phyloP scores from a whole-genome alignment of 1,140 invertebrate genomes.

The Drosophila nigrodunni region DNA sequence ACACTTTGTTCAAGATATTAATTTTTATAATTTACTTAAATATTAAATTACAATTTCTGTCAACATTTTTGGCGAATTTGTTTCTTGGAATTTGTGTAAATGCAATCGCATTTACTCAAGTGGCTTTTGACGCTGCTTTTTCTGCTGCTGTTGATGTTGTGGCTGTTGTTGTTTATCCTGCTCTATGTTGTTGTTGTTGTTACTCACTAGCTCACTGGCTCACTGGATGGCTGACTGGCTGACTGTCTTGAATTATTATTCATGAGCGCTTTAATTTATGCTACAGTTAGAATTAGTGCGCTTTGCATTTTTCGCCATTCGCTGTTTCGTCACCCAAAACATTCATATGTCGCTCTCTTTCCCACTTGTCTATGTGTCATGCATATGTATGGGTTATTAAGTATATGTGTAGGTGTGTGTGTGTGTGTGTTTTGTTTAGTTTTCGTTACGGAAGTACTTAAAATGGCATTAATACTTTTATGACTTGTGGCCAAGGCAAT shows the following conservation, averaged over 20 bases:
- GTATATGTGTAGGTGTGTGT: not conserved
- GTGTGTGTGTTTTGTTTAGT: slow-evolving; percentile 56
- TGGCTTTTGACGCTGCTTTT: slow-evolving; percentile 41
- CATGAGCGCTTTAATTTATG: slow-evolving; percentile 81
- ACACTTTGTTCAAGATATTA: not conserved
- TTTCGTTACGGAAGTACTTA: slow-evolving; percentile 78
- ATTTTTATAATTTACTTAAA: not conserved
- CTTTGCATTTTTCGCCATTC: slow-evolving; percentile 73
- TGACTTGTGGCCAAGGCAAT: slow-evolving; percentile 77
- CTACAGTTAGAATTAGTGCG: slow-evolving; percentile 80
- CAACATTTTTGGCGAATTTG: not conserved
- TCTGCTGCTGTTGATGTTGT: slow-evolving; percentile 33
- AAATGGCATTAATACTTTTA: slow-evolving; percentile 80
- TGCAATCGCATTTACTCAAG: slow-evolving; percentile 43
- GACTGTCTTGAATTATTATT: slow-evolving; percentile 80
- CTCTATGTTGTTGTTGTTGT: slow-evolving; percentile 53
- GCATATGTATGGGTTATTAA: slow-evolving; percentile 34
- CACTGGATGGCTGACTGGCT: slow-evolving; percentile 26
- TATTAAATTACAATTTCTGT: not conserved
- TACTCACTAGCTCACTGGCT: slow-evolving; percentile 45
- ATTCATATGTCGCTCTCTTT: not conserved
- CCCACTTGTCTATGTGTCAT: slow-evolving; percentile 6
- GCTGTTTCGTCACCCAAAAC: slow-evolving; percentile 5
- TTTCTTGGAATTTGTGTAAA: slow-evolving; percentile 14
- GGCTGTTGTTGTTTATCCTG: slow-evolving; percentile 44